Conservation (phyloP, 2,888 invertebrate genomes). For the Phaonia tiefii region DNA sequence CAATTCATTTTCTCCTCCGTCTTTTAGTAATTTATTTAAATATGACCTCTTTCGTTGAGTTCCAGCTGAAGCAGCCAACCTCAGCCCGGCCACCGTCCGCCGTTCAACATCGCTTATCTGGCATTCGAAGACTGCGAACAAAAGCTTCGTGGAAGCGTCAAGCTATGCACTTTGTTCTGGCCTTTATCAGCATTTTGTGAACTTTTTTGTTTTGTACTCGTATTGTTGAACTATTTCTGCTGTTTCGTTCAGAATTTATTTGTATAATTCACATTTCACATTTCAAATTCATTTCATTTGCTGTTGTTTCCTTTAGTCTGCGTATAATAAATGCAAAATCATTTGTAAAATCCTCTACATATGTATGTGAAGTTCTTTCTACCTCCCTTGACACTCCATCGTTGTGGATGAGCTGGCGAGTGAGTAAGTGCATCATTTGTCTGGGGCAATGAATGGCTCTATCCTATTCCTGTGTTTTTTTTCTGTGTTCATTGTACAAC, state of each 20-base stretch:
- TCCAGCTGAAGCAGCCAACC: neutral
- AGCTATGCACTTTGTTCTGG: neutral
- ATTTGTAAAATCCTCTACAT: conserved; percentile 61
- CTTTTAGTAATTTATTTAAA: conserved; percentile 47
- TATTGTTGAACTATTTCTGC: conserved; percentile 26
- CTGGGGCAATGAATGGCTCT: conserved; percentile 22
- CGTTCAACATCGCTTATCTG: conserved; percentile 7
- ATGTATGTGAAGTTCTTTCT: conserved; percentile 45
- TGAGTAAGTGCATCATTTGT: conserved; percentile 49
- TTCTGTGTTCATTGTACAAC: neutral
- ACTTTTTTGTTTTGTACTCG: neutral
- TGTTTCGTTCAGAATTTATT: conserved; percentile 28
- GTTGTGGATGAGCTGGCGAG: conserved; percentile 30
- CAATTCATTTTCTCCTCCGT: conserved; percentile 19
- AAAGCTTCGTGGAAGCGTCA: neutral
- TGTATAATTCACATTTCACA: conserved; percentile 7
- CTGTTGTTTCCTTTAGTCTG: conserved; percentile 13
- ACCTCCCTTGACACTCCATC: conserved; percentile 16
- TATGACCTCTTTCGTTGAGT: conserved; percentile 29
- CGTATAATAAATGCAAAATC: conserved; percentile 63
- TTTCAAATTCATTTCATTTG: neutral
- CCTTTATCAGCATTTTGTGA: neutral
- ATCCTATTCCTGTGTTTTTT: conserved; percentile 13
- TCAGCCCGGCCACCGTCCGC: neutral
- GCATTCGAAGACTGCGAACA: too few relatives aligned